Base-by-base conservation (phyloP, 2,888 invertebrate genomes). In the Dicyrtomina minuta region DNA sequence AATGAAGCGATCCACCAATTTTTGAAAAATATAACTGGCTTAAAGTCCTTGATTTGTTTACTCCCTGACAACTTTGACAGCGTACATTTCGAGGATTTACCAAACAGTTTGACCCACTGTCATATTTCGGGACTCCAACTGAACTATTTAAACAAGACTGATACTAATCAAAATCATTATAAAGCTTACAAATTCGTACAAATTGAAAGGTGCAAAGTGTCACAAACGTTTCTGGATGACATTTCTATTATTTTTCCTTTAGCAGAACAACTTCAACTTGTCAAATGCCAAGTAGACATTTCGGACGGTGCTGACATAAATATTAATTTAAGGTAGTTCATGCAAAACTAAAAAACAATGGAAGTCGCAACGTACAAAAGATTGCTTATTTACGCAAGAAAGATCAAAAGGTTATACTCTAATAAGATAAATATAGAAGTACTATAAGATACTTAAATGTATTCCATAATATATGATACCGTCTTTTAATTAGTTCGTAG, bases 111-210 rank as follows among this genome's bases (percentile, higher is more conserved):
- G 8, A 56, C 22, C 5, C 3, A 33, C 15, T 22, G 55, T 3
- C 20, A 26, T n/a, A n/a, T 55, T n/a, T 66, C 66, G 8, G 66
- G 66, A 17, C 43, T 66, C 2, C 22, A 66, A 13, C 41, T 66
- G 15, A 20, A 43, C 5, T 66, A 55, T 26, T 43, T 43, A 10
- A 43, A 1, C 2, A 17, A 53, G 17, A 22, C 13, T 49, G 39
- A n/a, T n/a, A n/a, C n/a, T n/a, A n/a, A n/a, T n/a, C n/a, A n/a
- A n/a, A n/a, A n/a, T n/a, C n/a, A n/a, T 24, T 17, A 13, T 26
- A 66, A 53, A 56, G 5, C 15, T 22, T 66, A 66, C 39, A 55
- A 22, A 43, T 24, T 26, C 24, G 26, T 56, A 8, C 12, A 22
- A 6, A 43, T 66, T 24, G 56, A 55, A 15, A 66, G 56, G 1